Evolutionary conservation across 2,888 invertebrate species (phyloP), one percentile per base, ranked within the genome.

Genomic region (Microdon myrmicae): DNA sequence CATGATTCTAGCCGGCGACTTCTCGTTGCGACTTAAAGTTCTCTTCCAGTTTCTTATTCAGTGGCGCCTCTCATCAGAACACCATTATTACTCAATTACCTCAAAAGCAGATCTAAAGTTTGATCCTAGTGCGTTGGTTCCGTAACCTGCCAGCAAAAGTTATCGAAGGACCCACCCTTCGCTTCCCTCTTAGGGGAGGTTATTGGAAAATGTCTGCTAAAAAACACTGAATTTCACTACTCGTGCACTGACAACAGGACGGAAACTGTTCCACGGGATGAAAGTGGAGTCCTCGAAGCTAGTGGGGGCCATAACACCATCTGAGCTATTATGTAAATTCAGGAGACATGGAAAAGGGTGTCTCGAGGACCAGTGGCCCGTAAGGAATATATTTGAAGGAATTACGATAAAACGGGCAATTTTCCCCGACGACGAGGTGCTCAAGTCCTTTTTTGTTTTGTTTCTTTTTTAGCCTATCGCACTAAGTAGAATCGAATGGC

Each of bases 51-150:
- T 7, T 34, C 14, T n/a, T 12, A 26, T 10, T 6, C 16, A 10
- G 9, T 32, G 10, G 13, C 32, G 26, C 26, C 20, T 37, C 26
- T 22, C 28, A 37, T 9, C 13, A 25, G 34, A 43, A 25, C 47
- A 38, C 47, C 56, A 66, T 66, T 66, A 66, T 66, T 66, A 66
- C 66, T 66, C 66, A 66, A 66, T 66, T 66, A 66, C 66, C 66
- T 66, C 53, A 32, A 59, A 66, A 66, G 53, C 59, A 66, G 66
- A 66, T 59, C 66, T 53, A 58, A 59, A 66, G 59, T 66, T 66
- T 44, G 51, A 64, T 64, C 58, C 64, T 51, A 41, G 37, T 23
- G 51, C 45, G 56, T 43, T 10, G 28, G 20, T 45, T 37, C 32
- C 20, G 37, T 26, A 37, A 44, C 23, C 25, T 25, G 26, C 25